These are phyloP conservation scores for Drosophila lacicola DNA, from an alignment of 2,888 invertebrate species.

Conservation along the genomic window DNA sequence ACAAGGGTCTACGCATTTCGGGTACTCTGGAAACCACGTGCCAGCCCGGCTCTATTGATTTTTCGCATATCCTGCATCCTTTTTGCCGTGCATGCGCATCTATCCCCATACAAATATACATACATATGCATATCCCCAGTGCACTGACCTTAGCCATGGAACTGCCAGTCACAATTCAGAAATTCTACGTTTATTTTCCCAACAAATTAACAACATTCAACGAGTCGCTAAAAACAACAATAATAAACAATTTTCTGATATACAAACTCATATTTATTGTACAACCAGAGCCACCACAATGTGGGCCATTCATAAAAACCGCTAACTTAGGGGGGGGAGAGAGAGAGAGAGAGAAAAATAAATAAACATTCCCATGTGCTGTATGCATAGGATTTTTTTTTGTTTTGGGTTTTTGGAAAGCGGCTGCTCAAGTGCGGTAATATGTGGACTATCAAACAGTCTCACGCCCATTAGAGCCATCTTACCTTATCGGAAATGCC, in stretches of 20 bases:
- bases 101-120: slow-evolving; percentile 3
- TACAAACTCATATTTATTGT: slow-evolving; percentile 14
- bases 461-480: slow-evolving; percentile 37
- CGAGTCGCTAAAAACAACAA: slow-evolving; percentile 37
- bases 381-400: slow-evolving; percentile 21
- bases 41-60: slow-evolving; percentile 68
- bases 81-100: slow-evolving; percentile 57
- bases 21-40: slow-evolving; percentile 43
- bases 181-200: slow-evolving; percentile 43
- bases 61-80: slow-evolving; percentile 59
- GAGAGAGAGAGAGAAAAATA: slow-evolving; percentile 23
- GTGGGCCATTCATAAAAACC: slow-evolving; percentile 70
- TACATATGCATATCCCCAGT: slow-evolving; percentile 24
- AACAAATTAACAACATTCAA: slow-evolving; percentile 60
- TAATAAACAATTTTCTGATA: slow-evolving; percentile 28
- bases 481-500: slow-evolving; percentile 11
- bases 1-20: no score
- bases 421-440: slow-evolving; percentile 28
- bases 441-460: slow-evolving; percentile 41
- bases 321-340: slow-evolving; percentile 9
- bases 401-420: slow-evolving; percentile 31
- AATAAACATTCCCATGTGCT: slow-evolving; percentile 22
- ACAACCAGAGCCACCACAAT: slow-evolving; percentile 51
- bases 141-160: slow-evolving; percentile 63
- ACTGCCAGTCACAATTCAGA: slow-evolving; percentile 20